Evolutionary conservation across 2,113 vertebrate genomes (phyloP).

Genomic region (Condylura cristata): DNA sequence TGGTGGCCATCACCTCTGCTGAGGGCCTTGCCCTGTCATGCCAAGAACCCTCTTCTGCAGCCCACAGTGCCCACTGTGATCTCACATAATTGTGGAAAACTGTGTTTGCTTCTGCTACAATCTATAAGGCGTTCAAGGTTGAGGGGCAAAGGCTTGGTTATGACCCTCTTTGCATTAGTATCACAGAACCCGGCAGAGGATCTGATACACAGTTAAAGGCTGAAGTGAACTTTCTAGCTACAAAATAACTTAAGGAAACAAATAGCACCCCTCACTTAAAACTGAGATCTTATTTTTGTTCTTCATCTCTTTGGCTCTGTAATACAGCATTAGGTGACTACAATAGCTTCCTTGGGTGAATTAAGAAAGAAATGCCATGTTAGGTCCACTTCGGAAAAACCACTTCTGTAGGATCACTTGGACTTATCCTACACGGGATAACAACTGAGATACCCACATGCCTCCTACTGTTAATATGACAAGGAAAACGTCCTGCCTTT

Average conservation of each 20-base stretch:
- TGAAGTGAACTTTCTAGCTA: not conserved
- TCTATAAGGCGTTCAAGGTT: not conserved
- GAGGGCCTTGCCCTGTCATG: not conserved
- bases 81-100: not conserved
- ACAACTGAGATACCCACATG: not conserved
- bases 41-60: not conserved
- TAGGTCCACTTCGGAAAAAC: not conserved
- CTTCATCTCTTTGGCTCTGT: not conserved
- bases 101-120: not conserved
- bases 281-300: constrained; percentile 7
- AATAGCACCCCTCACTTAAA: not conserved
- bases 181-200: not conserved
- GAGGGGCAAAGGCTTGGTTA: not conserved
- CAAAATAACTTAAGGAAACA: constrained; percentile 7
- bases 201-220: not conserved
- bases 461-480: constrained; percentile 1
- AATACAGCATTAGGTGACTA: not conserved
- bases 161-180: not conserved
- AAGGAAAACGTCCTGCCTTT: constrained; percentile 10
- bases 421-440: not conserved
- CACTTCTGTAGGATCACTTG: not conserved
- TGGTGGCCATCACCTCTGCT: not conserved
- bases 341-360: not conserved
- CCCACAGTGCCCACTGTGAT: not conserved
- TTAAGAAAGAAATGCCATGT: not conserved